A percentile compares a stretch with the other conserved stretches of the same genome.
These are phyloP conservation scores for Uloborus plumipes DNA, from an alignment of 2,888 invertebrate species.

Conservation along the genomic window DNA sequence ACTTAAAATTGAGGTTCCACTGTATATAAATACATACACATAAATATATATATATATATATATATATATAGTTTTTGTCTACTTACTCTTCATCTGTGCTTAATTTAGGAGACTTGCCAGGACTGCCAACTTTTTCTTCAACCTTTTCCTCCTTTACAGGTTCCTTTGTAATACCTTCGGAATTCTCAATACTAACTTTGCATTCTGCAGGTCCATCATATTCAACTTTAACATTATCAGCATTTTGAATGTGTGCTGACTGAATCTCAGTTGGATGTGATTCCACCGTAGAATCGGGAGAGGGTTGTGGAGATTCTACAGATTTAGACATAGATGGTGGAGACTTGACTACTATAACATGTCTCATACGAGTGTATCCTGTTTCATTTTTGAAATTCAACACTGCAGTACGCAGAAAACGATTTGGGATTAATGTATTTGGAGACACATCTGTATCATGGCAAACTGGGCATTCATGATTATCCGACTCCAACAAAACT, in stretches of 20 bases:
- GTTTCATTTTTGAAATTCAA: slow-evolving; percentile 91
- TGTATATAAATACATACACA: too few relatives aligned
- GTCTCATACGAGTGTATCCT: slow-evolving; percentile 78
- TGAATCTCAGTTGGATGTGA: slow-evolving; percentile 9
- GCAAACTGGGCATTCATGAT: slow-evolving; percentile 95
- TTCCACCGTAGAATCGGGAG: slow-evolving; percentile 60
- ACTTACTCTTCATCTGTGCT: slow-evolving; percentile 45
- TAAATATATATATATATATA: too few relatives aligned
- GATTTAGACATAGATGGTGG: background rate
- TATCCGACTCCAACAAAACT: slow-evolving; percentile 90
- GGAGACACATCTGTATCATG: slow-evolving; percentile 93
- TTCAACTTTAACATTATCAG: background rate
- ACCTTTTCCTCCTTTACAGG: background rate
- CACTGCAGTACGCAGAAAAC: slow-evolving; percentile 90
- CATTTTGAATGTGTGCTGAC: background rate
- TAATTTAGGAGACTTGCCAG: slow-evolving; percentile 19
- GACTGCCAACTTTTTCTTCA: background rate
- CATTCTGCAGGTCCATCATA: background rate
- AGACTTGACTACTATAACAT: slow-evolving; percentile 1
- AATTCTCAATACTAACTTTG: too few relatives aligned
- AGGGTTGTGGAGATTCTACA: slow-evolving; percentile 44
- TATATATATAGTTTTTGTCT: too few relatives aligned
- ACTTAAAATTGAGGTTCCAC: too few relatives aligned
- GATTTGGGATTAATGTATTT: slow-evolving; percentile 91
- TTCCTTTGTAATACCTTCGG: background rate